Evolutionary conservation across 2,888 invertebrate species (phyloP).

Genomic region (Epistrophella euchroma): DNA sequence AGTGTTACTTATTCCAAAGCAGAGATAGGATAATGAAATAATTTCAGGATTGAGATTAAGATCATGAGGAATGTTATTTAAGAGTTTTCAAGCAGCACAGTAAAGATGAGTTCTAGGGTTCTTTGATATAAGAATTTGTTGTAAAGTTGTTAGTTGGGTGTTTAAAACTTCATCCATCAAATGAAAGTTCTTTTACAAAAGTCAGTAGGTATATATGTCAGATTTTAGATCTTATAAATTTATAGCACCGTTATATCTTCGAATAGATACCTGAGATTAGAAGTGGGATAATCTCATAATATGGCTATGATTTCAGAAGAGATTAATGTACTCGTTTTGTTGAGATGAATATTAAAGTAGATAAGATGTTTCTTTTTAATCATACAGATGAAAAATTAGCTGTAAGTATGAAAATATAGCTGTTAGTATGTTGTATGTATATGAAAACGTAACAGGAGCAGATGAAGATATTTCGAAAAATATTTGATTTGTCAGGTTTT

Average conservation of each 20-base stretch:
- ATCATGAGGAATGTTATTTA: constrained; percentile 29
- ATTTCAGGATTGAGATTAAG: constrained; percentile 57
- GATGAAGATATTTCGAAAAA: neutral
- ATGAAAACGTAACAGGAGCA: neutral
- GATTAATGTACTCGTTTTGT: neutral
- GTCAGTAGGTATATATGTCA: neutral
- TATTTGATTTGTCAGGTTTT: too few relatives aligned
- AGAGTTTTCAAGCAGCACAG: neutral
- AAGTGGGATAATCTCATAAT: constrained; percentile 1
- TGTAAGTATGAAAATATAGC: too few relatives aligned
- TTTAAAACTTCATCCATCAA: constrained; percentile 26
- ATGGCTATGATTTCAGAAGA: neutral
- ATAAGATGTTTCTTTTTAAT: neutral
- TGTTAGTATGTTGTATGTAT: neutral
- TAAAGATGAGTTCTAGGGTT: neutral
- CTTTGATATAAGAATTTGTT: neutral
- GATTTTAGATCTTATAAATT: constrained; percentile 10
- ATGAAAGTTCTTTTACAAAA: neutral
- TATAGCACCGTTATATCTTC: constrained; percentile 11
- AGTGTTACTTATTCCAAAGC: constrained; percentile 32
- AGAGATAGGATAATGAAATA: constrained; percentile 66
- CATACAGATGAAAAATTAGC: neutral
- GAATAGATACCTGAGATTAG: neutral
- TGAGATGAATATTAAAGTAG: constrained; percentile 2
- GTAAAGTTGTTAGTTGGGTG: constrained; percentile 7